Percentiles rank a stretch among this genome's conserved stretches.
Conservation (phyloP, 1,140 invertebrate genomes). For the Pogonognathellus flavescens region DNA sequence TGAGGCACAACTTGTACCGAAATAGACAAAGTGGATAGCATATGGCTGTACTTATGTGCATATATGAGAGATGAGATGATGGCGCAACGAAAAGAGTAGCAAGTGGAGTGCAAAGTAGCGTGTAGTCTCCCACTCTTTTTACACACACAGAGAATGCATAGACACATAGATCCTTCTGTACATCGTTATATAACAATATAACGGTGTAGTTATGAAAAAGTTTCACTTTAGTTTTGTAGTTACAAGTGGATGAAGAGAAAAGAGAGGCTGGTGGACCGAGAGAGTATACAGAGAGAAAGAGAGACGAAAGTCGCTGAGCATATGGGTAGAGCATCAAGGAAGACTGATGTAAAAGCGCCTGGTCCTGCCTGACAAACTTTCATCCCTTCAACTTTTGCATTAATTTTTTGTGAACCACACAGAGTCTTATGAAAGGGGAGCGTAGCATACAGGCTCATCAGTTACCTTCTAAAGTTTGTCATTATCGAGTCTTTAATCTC, state of each 20-base stretch:
- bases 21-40: constrained; percentile 10
- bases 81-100: constrained; percentile 1
- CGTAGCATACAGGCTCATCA: constrained; percentile 58
- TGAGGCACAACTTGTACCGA: constrained; percentile 41
- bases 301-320: neutral
- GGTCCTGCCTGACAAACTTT: constrained; percentile 54
- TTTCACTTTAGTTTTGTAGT: constrained; percentile 53
- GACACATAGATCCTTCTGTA: neutral
- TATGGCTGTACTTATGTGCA: constrained; percentile 6
- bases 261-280: constrained; percentile 9
- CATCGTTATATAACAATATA: neutral
- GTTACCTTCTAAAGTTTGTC: constrained; percentile 66
- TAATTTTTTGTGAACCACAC: constrained; percentile 63
- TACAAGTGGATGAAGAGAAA: constrained; percentile 1
- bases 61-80: constrained; percentile 3
- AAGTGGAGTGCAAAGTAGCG: constrained; percentile 38
- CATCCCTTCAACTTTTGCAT: constrained; percentile 64
- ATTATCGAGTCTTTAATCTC: constrained; percentile 66
- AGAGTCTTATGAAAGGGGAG: constrained; percentile 45
- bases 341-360: constrained; percentile 50
- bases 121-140: neutral
- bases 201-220: constrained; percentile 55
- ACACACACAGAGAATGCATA: neutral
- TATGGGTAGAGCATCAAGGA: constrained; percentile 53
- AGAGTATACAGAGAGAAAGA: neutral